phyloP scores from a whole-genome alignment of 2,888 invertebrate species.

The Boloria selene region DNA sequence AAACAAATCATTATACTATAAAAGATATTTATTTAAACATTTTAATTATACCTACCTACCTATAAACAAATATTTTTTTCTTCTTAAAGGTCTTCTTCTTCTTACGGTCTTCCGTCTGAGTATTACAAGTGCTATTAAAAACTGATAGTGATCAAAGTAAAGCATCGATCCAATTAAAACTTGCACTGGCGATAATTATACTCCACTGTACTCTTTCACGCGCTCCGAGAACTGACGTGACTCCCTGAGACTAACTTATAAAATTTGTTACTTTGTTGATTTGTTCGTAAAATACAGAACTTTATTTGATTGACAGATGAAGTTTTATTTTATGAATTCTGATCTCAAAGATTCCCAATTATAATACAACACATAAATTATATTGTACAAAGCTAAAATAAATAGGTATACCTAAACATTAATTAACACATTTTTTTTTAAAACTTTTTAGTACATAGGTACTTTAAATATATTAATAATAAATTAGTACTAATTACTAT shows the following conservation, averaged over 20 bases:
- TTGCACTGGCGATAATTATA: slow-evolving; percentile 37
- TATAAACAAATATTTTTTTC: too few relatives aligned
- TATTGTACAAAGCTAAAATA: neutral
- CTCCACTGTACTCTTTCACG: slow-evolving; percentile 21
- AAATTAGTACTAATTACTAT: too few relatives aligned
- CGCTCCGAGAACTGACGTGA: slow-evolving; percentile 17
- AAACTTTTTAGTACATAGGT: neutral
- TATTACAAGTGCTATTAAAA: neutral
- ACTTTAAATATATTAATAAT: too few relatives aligned
- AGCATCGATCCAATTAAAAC: slow-evolving; percentile 65
- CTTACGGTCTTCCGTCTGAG: too few relatives aligned
- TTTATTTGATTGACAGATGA: slow-evolving; percentile 3
- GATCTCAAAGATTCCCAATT: neutral
- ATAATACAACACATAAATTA: too few relatives aligned
- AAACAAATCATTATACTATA: too few relatives aligned
- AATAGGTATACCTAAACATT: too few relatives aligned
- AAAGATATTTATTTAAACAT: too few relatives aligned
- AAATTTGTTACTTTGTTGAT: slow-evolving; percentile 10
- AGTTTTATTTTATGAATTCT: neutral
- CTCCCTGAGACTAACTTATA: slow-evolving; percentile 14
- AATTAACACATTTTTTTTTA: neutral
- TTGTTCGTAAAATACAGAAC: neutral
- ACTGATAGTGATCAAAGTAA: slow-evolving; percentile 29
- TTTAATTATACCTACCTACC: too few relatives aligned
- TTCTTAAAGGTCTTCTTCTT: too few relatives aligned